Percentiles rank a stretch among this genome's conserved stretches.
Conservation (phyloP, 2,797 vertebrate species). For the Melopsittacus undulatus region DNA sequence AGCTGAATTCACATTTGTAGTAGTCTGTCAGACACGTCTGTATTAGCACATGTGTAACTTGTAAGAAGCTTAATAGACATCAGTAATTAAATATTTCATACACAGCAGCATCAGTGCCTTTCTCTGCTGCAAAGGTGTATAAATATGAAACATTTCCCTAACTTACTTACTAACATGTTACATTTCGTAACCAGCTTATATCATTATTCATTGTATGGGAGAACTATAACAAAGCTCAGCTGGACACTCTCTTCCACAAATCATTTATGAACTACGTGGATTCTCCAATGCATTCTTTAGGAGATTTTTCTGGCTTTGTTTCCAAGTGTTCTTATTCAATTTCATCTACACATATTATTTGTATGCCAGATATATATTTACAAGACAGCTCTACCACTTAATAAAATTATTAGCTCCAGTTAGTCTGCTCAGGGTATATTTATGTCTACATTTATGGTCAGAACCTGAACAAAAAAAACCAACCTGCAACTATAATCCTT, state of each 20-base stretch:
- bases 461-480: not conserved
- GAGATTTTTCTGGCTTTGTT: conserved; percentile 21
- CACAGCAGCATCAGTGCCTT: not conserved
- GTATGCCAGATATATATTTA: conserved; percentile 44
- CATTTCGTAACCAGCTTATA: conserved; percentile 21
- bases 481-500: not conserved
- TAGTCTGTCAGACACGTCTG: not conserved
- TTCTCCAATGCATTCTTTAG: not conserved
- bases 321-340: not conserved
- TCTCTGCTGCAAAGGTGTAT: not conserved
- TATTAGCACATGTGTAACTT: not conserved
- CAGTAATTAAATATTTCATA: not conserved
- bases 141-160: not conserved
- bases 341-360: conserved; percentile 27
- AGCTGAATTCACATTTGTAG: not conserved
- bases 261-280: not conserved
- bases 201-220: not conserved
- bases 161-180: not conserved
- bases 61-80: not conserved
- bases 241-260: conserved; percentile 7
- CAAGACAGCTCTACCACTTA: conserved; percentile 17
- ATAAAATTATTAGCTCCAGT: conserved; percentile 53
- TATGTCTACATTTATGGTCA: not conserved
- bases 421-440: conserved; percentile 9
- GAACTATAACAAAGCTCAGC: conserved; percentile 19